These are phyloP conservation scores for Tribolium madens DNA, from an alignment of 1,140 invertebrate genomes.

Conservation along the genomic window DNA sequence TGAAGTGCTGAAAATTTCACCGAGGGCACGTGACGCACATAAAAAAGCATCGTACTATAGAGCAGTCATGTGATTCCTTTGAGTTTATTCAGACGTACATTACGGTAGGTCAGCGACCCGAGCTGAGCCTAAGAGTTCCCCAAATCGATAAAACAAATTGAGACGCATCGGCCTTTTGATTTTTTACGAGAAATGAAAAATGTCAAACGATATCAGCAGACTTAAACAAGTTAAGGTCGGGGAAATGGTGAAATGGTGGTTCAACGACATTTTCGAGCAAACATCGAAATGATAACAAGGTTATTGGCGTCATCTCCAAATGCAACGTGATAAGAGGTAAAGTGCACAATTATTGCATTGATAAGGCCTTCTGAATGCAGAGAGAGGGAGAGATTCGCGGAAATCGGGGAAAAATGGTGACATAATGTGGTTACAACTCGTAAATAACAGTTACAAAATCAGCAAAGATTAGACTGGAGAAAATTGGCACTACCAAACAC, in stretches of 20 bases:
- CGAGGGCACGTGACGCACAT: background rate
- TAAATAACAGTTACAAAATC: background rate
- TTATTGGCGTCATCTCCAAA: conserved; percentile 50
- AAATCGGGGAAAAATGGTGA: conserved; percentile 6
- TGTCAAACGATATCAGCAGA: conserved; percentile 16
- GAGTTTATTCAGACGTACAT: conserved; percentile 55
- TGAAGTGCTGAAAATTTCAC: background rate
- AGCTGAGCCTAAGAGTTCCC: conserved; percentile 44
- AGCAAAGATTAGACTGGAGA: background rate
- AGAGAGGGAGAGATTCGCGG: background rate
- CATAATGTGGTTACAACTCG: background rate
- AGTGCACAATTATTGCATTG: conserved; percentile 46
- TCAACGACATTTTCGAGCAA: conserved; percentile 53
- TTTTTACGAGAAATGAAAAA: background rate
- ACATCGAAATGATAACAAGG: conserved; percentile 49
- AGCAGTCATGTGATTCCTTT: conserved; percentile 54
- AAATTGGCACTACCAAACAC: too few species aligned
- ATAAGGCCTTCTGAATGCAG: conserved; percentile 13
- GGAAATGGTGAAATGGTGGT: conserved; percentile 45
- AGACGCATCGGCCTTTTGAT: conserved; percentile 13
- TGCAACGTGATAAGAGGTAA: conserved; percentile 48
- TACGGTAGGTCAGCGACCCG: conserved; percentile 56
- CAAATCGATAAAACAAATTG: conserved; percentile 51
- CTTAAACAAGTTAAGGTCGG: conserved; percentile 39
- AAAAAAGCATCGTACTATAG: conserved; percentile 14